Base-by-base conservation (phyloP, 2,113 vertebrate species). In the Poecile atricapillus region DNA sequence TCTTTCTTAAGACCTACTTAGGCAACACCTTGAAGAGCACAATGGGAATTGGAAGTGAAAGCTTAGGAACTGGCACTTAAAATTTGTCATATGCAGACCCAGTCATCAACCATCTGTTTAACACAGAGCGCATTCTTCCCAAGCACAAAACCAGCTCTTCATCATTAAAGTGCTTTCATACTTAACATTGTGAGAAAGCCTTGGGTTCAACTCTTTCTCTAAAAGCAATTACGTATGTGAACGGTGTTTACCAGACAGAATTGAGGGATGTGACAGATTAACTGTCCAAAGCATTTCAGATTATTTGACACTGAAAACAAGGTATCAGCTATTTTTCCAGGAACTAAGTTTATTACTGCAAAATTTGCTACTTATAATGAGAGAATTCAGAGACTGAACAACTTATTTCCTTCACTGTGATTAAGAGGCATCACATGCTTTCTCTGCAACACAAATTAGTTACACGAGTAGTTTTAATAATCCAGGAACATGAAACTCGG, bases 141-240 rank as follows among this genome's bases (percentile, higher is more conserved):
- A 65, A 63, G 58, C 49, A 71, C 62, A 75, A 93, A 84, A 84
- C 2, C 43, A 79, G 49, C 43, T 70, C 46, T 73, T 60, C 30
- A 25, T 33, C 27, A 7, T 19, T 68, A 10, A 75, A 52, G 17
- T 6, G 5, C 15, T 58, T 23, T 49, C 21, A 16, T 22, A 49
- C 16, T 68, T 93, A 33, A 64, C 31, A 18, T 3, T 39, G 13
- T 28, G 15, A 82, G 17, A 53, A 62, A 76, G n/a, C 2, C 0
- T 2, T 73, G 39, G 1, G 3, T 0, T 0, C 63, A 80, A 59
- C 1, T 2, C 21, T 37, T 39, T 58, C 59, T 53, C 25, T 68
- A 53, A 74, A 77, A 69, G 37, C 49, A 76, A 44, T 43, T 53
- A 28, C 3, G 28, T 13, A n/a, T 3, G 9, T 16, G 20, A 65